Evolutionary conservation across 2,113 vertebrate species (phyloP), one percentile per base, ranked within the genome.

Genomic region (Bos indicus): DNA sequence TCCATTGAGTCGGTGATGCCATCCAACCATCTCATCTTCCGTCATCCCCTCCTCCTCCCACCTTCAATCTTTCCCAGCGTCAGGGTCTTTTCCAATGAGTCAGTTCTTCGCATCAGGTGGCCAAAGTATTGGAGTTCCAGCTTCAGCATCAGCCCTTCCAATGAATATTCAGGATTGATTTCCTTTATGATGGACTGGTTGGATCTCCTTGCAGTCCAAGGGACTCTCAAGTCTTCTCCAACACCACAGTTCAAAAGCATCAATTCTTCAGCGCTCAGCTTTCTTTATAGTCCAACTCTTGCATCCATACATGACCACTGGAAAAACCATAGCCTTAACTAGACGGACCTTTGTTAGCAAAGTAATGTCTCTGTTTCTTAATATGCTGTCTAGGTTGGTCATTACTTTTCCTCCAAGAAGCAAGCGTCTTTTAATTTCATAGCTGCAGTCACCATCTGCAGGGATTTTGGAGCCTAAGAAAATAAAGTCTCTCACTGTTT

Each of bases 261-360:
- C 17, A 1, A 5, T 71, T 71, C 64, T 71, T 71, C 0, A 1
- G 17, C 0, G 0, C 64, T 21, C 64, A 36, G 64, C 9, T 11
- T 71, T 71, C 64, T 71, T 71, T 12, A 36, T 1, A 21, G n/a
- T 71, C 4, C n/a, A 71, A 23, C n/a, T 23, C 64, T 71, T n/a
- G 23, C 19, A 71, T 36, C 64, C 64, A 71, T 12, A 71, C n/a
- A 71, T 36, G 17, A 71, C 19, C 1, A 36, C 19, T 36, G 9
- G n/a, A 36, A 71, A 71, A 71, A 71, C 17, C n/a, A 36, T 71
- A 71, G n/a, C 17, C 9, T 71, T 71, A 9, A 36, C 64, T 71
- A 71, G n/a, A 36, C 0, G 0, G 64, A 71, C n/a, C 9, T 5
- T 67, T 71, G 9, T 23, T 36, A 9, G 19, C 64, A 21, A 71